These are phyloP conservation scores for Hylaea fasciaria DNA, from an alignment of 2,888 invertebrate genomes.

Conservation along the genomic window DNA sequence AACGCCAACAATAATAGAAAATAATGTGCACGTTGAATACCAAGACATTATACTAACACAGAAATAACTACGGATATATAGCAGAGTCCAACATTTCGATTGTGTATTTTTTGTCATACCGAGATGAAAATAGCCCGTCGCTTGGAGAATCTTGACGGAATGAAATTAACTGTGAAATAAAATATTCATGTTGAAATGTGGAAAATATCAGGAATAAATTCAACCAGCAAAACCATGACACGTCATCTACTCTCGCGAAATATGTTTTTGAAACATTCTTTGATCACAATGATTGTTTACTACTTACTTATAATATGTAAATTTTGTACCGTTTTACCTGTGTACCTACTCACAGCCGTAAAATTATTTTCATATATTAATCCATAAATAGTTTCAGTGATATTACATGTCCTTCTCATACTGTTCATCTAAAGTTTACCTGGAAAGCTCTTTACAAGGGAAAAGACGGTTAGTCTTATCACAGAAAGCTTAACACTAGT, in stretches of 20 bases:
- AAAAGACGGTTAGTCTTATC: too few relatives aligned
- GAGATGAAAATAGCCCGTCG: slow-evolving; percentile 33
- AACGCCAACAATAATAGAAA: slow-evolving; percentile 35
- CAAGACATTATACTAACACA: slow-evolving; percentile 1
- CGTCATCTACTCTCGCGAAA: background rate
- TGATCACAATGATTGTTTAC: background rate
- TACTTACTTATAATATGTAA: too few relatives aligned
- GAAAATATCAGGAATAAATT: slow-evolving; percentile 27
- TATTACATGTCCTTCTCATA: too few relatives aligned
- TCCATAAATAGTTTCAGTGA: too few relatives aligned
- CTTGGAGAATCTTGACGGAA: slow-evolving; percentile 27
- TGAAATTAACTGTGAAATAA: slow-evolving; percentile 27
- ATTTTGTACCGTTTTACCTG: too few relatives aligned
- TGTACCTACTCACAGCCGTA: too few relatives aligned
- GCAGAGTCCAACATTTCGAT: slow-evolving; percentile 34
- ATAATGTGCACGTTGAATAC: slow-evolving; percentile 22
- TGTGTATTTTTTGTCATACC: slow-evolving; percentile 37
- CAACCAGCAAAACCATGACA: slow-evolving; percentile 7
- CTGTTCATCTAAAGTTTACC: too few relatives aligned
- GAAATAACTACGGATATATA: slow-evolving; percentile 25
- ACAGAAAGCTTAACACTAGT: too few relatives aligned
- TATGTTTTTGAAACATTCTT: background rate
- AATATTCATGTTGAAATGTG: slow-evolving; percentile 33
- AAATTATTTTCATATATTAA: too few relatives aligned
- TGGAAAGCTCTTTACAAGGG: too few relatives aligned